Conservation (phyloP, 2,888 invertebrate species). For the Tipula helvola region DNA sequence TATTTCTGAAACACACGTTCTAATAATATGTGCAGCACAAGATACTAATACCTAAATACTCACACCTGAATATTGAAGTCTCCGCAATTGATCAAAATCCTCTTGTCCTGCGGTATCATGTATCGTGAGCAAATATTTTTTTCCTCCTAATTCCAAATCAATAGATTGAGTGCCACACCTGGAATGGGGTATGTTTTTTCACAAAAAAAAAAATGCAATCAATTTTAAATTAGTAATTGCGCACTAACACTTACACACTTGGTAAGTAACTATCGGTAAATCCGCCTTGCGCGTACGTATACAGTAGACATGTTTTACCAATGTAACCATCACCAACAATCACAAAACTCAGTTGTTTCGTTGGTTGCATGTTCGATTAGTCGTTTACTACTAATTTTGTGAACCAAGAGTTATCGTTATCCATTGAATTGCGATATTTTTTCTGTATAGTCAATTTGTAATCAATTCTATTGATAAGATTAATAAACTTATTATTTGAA, state of each 20-base stretch:
- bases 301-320: constrained; percentile 14
- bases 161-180: constrained; percentile 14
- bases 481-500: too few relatives aligned
- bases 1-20: not conserved
- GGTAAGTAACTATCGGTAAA: constrained; percentile 13
- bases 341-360: not conserved
- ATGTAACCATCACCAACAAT: constrained; percentile 13
- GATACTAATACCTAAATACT: not conserved
- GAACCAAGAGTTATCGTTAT: too few relatives aligned
- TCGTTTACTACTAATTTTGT: not conserved
- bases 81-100: constrained; percentile 13
- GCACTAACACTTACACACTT: constrained; percentile 12
- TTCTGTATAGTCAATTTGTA: too few relatives aligned
- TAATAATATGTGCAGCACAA: not conserved
- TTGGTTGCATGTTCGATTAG: not conserved
- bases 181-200: not conserved
- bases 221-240: not conserved
- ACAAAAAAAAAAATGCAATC: not conserved
- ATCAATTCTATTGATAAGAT: too few relatives aligned
- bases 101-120: constrained; percentile 15
- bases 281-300: constrained; percentile 11
- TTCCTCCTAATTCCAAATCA: constrained; percentile 7
- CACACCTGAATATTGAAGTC: constrained; percentile 9
- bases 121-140: constrained; percentile 11
- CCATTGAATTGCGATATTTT: too few relatives aligned